Percentiles rank a stretch among this genome's conserved stretches.
These are phyloP conservation scores for Squalus acanthias DNA, from an alignment of 2,797 vertebrate genomes.

Conservation along the genomic window DNA sequence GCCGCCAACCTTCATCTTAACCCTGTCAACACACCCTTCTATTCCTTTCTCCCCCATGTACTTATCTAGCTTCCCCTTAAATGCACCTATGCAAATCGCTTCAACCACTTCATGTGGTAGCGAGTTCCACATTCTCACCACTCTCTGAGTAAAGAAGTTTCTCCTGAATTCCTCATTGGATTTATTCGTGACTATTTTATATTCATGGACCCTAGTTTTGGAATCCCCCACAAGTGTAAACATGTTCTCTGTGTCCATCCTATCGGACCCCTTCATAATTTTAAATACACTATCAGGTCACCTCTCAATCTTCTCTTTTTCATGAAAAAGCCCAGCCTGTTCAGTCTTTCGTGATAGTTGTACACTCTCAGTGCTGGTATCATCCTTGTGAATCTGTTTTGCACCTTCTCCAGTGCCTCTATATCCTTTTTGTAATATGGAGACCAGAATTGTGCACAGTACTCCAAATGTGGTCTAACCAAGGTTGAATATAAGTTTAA, in stretches of 20 bases:
- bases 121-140: neutral
- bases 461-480: neutral
- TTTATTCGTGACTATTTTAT: neutral
- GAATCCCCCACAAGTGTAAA: neutral
- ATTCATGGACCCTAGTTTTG: neutral
- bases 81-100: neutral
- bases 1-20: neutral
- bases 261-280: neutral
- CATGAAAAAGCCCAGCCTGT: neutral
- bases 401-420: neutral
- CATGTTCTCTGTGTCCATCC: neutral
- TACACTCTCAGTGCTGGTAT: too few species aligned
- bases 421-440: neutral
- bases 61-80: neutral
- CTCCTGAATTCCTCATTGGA: neutral
- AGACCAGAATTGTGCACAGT: neutral
- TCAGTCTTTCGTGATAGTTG: neutral
- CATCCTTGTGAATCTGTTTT: neutral
- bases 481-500: neutral
- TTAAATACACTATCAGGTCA: neutral
- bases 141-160: neutral
- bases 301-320: too few species aligned
- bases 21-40: neutral
- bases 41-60: neutral
- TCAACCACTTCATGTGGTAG: neutral